Conservation (phyloP, 2,797 vertebrate genomes). For the Cichlasoma orientale region DNA sequence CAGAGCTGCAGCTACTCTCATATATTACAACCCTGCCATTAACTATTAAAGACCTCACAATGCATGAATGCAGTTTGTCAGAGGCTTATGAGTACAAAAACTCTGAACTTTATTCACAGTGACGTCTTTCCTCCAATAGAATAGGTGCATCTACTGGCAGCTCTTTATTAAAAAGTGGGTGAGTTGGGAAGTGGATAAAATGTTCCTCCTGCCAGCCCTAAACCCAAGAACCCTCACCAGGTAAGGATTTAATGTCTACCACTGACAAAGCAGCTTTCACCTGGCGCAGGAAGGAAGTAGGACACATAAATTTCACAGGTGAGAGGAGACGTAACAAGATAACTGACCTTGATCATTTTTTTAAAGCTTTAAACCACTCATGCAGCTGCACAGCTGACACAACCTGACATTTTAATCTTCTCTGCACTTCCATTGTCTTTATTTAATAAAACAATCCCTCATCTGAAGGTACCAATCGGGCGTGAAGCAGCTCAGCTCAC, state of each 20-base stretch:
- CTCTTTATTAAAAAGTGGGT: not conserved
- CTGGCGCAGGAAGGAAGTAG: not conserved
- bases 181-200: not conserved
- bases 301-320: not conserved
- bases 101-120: not conserved
- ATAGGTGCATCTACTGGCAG: not conserved
- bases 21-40: not conserved
- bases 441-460: constrained; percentile 25
- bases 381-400: constrained; percentile 36
- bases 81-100: too few species aligned
- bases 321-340: too few species aligned
- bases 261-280: not conserved
- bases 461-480: constrained; percentile 21
- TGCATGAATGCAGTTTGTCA: not conserved
- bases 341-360: too few species aligned
- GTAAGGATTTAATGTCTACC: not conserved
- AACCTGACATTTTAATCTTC: constrained; percentile 30
- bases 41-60: not conserved
- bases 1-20: not conserved
- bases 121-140: not conserved
- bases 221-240: not conserved
- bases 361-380: constrained; percentile 10
- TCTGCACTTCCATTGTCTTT: constrained; percentile 22
- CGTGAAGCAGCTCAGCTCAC: not conserved
- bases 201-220: not conserved